A percentile compares a stretch with the other conserved stretches of the same genome.
Conservation (phyloP, 64 coral and sea anemone genomes). For the Montipora capricornis region DNA sequence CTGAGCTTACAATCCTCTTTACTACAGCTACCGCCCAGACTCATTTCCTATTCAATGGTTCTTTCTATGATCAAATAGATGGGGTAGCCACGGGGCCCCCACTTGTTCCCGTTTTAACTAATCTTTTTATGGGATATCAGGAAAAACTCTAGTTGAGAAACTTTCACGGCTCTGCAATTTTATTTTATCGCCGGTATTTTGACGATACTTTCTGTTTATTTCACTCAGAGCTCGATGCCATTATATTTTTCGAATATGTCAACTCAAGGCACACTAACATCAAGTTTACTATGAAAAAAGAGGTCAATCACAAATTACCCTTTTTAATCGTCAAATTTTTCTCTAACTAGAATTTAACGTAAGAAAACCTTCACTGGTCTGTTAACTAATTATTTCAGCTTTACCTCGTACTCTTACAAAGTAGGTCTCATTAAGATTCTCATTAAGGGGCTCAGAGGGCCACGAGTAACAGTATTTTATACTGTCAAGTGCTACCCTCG, state of each 20-base stretch:
- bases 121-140: not conserved
- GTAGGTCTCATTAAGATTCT: not conserved
- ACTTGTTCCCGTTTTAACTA: not conserved
- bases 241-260: not conserved
- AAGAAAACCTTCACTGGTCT: not conserved
- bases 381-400: too few relatives aligned
- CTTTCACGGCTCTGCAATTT: not conserved
- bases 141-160: not conserved
- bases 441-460: not conserved
- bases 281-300: too few relatives aligned
- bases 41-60: conserved; percentile 12
- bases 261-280: too few relatives aligned
- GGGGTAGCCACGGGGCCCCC: conserved; percentile 5
- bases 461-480: too few relatives aligned
- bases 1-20: not conserved
- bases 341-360: not conserved
- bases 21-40: too few relatives aligned
- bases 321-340: not conserved
- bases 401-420: too few relatives aligned
- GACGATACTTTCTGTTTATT: not conserved
- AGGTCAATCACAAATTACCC: too few relatives aligned
- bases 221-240: not conserved
- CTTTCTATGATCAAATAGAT: conserved; percentile 38
- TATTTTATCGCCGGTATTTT: not conserved
- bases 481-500: too few relatives aligned